Evolutionary conservation across 2,888 invertebrate genomes (phyloP), one percentile per base, ranked within the genome.

Genomic region (Tromatobia lineatoria): DNA sequence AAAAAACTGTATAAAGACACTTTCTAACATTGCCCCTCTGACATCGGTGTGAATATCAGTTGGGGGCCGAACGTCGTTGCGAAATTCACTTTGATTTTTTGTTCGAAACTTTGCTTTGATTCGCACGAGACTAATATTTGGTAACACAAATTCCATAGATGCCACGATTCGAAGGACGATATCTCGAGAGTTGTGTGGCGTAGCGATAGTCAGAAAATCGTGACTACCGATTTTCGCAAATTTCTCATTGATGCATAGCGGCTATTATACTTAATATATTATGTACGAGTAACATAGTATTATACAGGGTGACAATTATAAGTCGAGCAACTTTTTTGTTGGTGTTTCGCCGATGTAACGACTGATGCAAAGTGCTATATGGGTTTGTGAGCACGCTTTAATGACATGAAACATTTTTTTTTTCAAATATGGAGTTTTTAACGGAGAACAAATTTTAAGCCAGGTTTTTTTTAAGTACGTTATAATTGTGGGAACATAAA

Each of bases 21-120:
- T 85, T 85, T 85, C 85, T 81, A 85, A 79, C 81, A 82, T 82
- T 79, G 75, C 73, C 69, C 83, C 67, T 59, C 61, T 73, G 77
- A 77, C 59, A 59, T 69, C 45, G 38, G 47, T 64, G 29, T 64
- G 70, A 57, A 64, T 54, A 66, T 66, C 71, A 38, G 54, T 47
- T 52, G 61, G 81, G 50, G 50, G 59, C 64, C 38, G 59, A 70
- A 52, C n/a, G 61, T 59, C 25, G 15, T 85, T 82, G 82, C 85
- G 59, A 82, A 71, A 85, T 79, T 78, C 75, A 7, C 59, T 11
- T 29, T 42, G 74, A 69, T 80, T 76, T 54, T 38, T 59, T 69
- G 25, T 64, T 57, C 45, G 38, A 20, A 38, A 47, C 71, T 64
- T 64, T 66, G 29, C 38, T 57, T 69, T 38, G 50, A 78, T 81